phyloP scores from a whole-genome alignment of 2,113 vertebrate species.

The Gobiocypris rarus region DNA sequence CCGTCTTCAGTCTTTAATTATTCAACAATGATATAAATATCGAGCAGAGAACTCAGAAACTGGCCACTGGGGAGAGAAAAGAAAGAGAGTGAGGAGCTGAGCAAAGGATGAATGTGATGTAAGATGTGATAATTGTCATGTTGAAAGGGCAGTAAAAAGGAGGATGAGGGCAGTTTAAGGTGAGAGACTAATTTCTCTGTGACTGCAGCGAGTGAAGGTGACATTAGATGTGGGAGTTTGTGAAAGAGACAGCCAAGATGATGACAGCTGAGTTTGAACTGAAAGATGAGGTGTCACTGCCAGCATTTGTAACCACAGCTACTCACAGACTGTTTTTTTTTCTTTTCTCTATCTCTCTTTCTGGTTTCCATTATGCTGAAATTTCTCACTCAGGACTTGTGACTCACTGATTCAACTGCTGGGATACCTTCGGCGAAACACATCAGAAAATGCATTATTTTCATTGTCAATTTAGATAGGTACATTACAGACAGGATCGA shows the following conservation, averaged over 20 bases:
- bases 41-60: slow-evolving; percentile 45
- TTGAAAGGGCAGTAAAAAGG: slow-evolving; percentile 37
- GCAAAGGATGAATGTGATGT: slow-evolving; percentile 19
- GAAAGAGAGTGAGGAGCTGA: slow-evolving; percentile 9
- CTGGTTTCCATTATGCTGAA: slow-evolving; percentile 24
- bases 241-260: slow-evolving; percentile 30
- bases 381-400: slow-evolving; percentile 22
- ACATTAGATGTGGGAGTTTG: slow-evolving; percentile 47
- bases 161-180: slow-evolving; percentile 23
- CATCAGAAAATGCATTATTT: slow-evolving; percentile 7
- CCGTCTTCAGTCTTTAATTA: slow-evolving; percentile 54
- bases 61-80: slow-evolving; percentile 24
- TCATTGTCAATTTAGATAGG: slow-evolving; percentile 14
- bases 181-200: slow-evolving; percentile 44
- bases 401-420: slow-evolving; percentile 28
- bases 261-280: slow-evolving; percentile 42
- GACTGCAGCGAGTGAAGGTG: slow-evolving; percentile 55
- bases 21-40: slow-evolving; percentile 58
- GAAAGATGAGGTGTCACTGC: slow-evolving; percentile 45
- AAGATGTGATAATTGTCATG: slow-evolving; percentile 56
- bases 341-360: not conserved
- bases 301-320: slow-evolving; percentile 3
- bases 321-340: slow-evolving; percentile 27
- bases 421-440: slow-evolving; percentile 13
- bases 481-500: not conserved